Evolutionary conservation across 1,140 invertebrate species (phyloP), one percentile per base, ranked within the genome.

Genomic region (Ditylenchus dipsaci): DNA sequence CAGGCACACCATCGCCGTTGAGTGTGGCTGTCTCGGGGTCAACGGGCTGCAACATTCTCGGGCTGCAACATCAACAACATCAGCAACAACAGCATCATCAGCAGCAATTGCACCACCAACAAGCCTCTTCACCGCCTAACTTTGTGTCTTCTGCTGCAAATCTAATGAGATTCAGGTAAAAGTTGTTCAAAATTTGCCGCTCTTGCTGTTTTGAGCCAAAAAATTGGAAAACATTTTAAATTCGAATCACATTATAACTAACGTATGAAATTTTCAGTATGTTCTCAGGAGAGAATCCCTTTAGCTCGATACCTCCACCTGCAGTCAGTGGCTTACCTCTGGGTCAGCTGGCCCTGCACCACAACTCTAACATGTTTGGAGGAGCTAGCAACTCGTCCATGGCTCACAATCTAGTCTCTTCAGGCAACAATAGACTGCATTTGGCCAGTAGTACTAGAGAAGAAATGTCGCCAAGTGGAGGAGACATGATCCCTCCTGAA

Each of bases 141-240:
- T 62, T 61, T 53, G 59, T 38, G 47, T 47, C 38, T 15, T 68
- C 67, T 30, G 67, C 67, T 5, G 43, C 67, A 0, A 68, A 56
- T 56, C 42, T 68, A 19, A 68, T 68, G 67, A 47, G 67, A 26
- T 68, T 68, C 43, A 49, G 27, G 64, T 66, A 9, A 9, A n/a
- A 38, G n/a, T n/a, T n/a, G n/a, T n/a, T n/a, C n/a, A n/a, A n/a
- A n/a, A n/a, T n/a, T n/a, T n/a, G n/a, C n/a, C n/a, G n/a, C n/a
- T n/a, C n/a, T n/a, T n/a, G n/a, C n/a, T n/a, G n/a, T n/a, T n/a
- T n/a, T n/a, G n/a, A n/a, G n/a, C n/a, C n/a, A n/a, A n/a, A n/a
- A n/a, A n/a, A n/a, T n/a, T n/a, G n/a, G n/a, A n/a, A n/a, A n/a
- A n/a, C n/a, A n/a, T n/a, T n/a, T n/a, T n/a, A n/a, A n/a, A n/a